Base-by-base conservation (phyloP, 2,888 invertebrate species). In the Caenorhabditis afra region DNA sequence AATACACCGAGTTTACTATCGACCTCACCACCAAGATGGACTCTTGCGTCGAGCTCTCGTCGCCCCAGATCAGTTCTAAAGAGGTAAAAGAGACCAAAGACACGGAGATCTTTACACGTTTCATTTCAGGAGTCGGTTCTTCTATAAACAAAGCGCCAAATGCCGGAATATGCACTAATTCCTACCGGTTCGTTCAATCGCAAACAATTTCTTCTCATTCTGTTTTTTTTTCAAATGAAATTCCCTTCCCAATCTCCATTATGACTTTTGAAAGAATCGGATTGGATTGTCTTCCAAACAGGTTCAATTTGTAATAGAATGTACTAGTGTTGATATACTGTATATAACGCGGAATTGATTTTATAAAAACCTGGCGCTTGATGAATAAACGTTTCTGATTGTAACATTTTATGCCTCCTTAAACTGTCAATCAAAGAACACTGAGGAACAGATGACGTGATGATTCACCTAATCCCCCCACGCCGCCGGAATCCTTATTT, bases 1-100 rank as follows among this genome's bases (percentile, higher is more conserved):
- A 83, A 35, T 81, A 81, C 53, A 83, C 83, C 5, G 83, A 84
- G 49, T 84, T 77, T 47, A 84, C 83, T 12, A 79, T 84, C 49
- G 83, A 84, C 61, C 61, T 84, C 8, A 84, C 81, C 10, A 84
- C 83, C 11, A 84, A 84, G 62, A 55, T 85, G 73, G 85, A 85
- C 47, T 85, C 85, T 12, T 85, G 85, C 44, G 76, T 83, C 18
- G 85, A 85, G 49, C 58, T 84, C n/a, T 83, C 82, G 10, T 84
- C 84, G 1, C 81, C 83, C 10, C 84, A 81, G 35, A 78, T 77
- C 20, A 71, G 75, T 45, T 80, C 77, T 0, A 77, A 77, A 75
- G 81, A 75, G 53, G 75, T 78, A 29, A 20, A 18, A 18, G 14
- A 14, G 1, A 16, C 35, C 5, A 29, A n/a, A 4, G 10, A 18